Conservation (phyloP, 2,113 vertebrate genomes). For the Pontoporia blainvillei region DNA sequence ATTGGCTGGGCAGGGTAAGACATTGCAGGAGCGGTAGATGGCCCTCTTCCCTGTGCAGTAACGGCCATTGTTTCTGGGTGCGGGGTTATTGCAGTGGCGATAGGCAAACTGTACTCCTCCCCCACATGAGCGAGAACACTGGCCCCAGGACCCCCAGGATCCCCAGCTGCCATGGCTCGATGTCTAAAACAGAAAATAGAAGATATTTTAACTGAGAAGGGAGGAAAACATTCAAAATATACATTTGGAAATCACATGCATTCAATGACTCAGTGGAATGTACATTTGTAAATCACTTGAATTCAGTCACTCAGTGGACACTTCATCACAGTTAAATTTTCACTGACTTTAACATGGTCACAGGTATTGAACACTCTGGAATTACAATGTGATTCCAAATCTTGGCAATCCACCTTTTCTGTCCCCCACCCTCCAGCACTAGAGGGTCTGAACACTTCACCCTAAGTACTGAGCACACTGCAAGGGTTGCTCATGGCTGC, state of each 20-base stretch:
- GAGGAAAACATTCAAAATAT: neutral
- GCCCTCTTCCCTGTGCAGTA: slow-evolving; percentile 97
- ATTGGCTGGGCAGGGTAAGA: slow-evolving; percentile 83
- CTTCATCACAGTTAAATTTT: neutral
- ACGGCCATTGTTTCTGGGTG: slow-evolving; percentile 93
- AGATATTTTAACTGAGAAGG: neutral
- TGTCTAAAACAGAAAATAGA: slow-evolving; percentile 81
- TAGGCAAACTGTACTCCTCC: slow-evolving; percentile 96
- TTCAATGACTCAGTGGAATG: neutral
- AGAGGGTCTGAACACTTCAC: neutral
- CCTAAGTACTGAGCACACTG: neutral
- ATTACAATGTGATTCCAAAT: neutral
- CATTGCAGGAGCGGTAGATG: slow-evolving; percentile 92
- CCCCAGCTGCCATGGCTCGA: slow-evolving; percentile 98
- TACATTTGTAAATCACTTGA: neutral
- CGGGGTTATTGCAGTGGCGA: slow-evolving; percentile 96
- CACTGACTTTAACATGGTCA: neutral
- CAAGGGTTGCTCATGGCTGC: neutral
- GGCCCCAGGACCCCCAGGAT: slow-evolving; percentile 95
- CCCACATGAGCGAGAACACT: slow-evolving; percentile 92
- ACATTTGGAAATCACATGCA: neutral
- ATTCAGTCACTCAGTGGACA: neutral
- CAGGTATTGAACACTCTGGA: neutral
- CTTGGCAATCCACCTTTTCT: neutral
- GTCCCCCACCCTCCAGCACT: fast-evolving